A percentile compares a stretch with the other conserved stretches of the same genome.
These are phyloP conservation scores for Aptenodytes forsteri DNA, from an alignment of 2,113 vertebrate species.

Conservation along the genomic window DNA sequence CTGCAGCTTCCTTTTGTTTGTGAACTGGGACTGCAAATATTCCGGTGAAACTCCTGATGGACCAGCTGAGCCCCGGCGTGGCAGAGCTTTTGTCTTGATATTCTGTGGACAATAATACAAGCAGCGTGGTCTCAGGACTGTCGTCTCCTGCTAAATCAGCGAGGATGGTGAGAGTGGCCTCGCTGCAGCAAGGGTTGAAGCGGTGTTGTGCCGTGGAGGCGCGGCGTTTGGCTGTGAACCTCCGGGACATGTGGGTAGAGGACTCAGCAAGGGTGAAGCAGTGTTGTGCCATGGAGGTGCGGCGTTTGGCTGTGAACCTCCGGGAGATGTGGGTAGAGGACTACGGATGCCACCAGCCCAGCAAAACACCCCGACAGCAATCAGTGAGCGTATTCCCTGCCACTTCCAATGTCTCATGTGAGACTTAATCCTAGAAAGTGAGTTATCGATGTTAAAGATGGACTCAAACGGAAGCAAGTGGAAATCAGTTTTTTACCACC, in stretches of 20 bases:
- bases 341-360: background rate
- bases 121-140: background rate
- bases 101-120: accelerated
- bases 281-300: background rate
- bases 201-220: background rate
- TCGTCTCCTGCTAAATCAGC: background rate
- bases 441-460: background rate
- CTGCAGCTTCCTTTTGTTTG: background rate
- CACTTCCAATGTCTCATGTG: background rate
- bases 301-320: accelerated
- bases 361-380: accelerated
- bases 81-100: background rate
- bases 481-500: background rate
- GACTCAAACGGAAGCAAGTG: accelerated
- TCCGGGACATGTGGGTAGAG: background rate
- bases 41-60: background rate
- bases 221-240: accelerated
- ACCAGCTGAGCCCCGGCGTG: accelerated
- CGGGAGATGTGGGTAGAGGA: background rate
- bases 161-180: background rate
- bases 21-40: background rate
- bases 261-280: background rate
- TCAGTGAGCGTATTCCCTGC: background rate
- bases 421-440: background rate
- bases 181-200: accelerated